A percentile compares a stretch with the other conserved stretches of the same genome.
Conservation (phyloP, 2,797 vertebrate species). For the Neosilurus mollespiculum region DNA sequence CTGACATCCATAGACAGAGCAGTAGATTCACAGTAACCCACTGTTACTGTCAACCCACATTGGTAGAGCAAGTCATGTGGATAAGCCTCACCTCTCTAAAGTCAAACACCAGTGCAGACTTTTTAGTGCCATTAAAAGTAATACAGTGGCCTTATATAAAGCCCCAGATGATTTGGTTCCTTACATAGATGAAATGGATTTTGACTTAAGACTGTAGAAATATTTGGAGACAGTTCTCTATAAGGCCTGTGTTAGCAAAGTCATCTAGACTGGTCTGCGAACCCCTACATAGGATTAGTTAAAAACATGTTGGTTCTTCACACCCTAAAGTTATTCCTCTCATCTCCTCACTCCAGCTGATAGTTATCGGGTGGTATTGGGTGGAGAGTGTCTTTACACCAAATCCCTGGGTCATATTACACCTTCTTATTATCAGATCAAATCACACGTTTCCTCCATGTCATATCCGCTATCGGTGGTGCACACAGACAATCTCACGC, state of each 20-base stretch:
- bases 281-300: slow-evolving; percentile 13
- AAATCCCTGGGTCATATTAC: slow-evolving; percentile 34
- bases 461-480: slow-evolving; percentile 40
- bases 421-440: slow-evolving; percentile 52
- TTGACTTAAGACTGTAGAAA: neutral
- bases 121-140: slow-evolving; percentile 29
- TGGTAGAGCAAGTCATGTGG: slow-evolving; percentile 35
- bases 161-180: slow-evolving; percentile 26
- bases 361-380: slow-evolving; percentile 38
- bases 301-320: slow-evolving; percentile 16
- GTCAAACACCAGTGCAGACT: slow-evolving; percentile 35
- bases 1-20: slow-evolving; percentile 30
- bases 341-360: slow-evolving; percentile 15
- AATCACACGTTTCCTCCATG: slow-evolving; percentile 38
- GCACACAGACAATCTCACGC: slow-evolving; percentile 22
- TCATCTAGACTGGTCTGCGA: neutral
- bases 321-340: slow-evolving; percentile 1
- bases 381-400: slow-evolving; percentile 39
- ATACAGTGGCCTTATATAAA: slow-evolving; percentile 31
- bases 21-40: slow-evolving; percentile 24
- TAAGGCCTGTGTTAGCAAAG: slow-evolving; percentile 5
- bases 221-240: neutral
- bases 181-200: slow-evolving; percentile 15
- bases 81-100: slow-evolving; percentile 41
- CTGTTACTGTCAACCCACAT: neutral